Evolutionary conservation across 2,797 vertebrate genomes (phyloP), one percentile per base, ranked within the genome.

Genomic region (Chelmon rostratus): DNA sequence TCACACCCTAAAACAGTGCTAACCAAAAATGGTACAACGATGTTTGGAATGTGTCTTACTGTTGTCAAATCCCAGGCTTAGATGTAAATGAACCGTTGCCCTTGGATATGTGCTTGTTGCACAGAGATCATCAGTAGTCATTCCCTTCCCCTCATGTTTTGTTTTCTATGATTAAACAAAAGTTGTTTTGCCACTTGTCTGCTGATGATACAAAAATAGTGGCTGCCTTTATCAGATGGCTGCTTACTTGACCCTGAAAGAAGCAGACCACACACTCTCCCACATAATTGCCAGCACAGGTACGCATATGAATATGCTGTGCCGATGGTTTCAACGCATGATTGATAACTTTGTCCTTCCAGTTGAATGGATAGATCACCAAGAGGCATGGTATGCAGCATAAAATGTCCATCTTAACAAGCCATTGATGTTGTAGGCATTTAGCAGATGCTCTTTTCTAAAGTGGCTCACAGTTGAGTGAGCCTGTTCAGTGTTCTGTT

Each of bases 101-200:
- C 42, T 81, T 83, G 54, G 56, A 54, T 87, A 33, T 81, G 61
- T 59, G 57, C 46, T 35, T 76, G 37, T 18, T n/a, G n/a, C 28
- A 81, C 67, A 59, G 9, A 87, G 92, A 93, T 93, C 63, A 92
- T 92, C 89, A 68, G 52, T 10, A 64, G 76, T 74, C 78, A 44
- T 82, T 84, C 73, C 73, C 38, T 78, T 77, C 61, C 75, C 54
- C 76, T 57, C 44, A 54, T 85, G 74, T 78, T 77, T 83, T 85
- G 78, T 88, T 89, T 92, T 76, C 53, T 77, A 61, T 84, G 74
- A 85, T 88, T 88, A 87, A 90, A 89, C 66, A 82, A 73, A 38
- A 87, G 74, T 86, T 92, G 80, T 89, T 90, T 88, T 90, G 88
- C 86, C 87, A 77, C 83, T 87, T 87, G 75, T 79, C 47, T 67